Percentiles rank a stretch among this genome's conserved stretches.
Conservation (phyloP, 1,140 invertebrate species). For the Drosophila busckii region DNA sequence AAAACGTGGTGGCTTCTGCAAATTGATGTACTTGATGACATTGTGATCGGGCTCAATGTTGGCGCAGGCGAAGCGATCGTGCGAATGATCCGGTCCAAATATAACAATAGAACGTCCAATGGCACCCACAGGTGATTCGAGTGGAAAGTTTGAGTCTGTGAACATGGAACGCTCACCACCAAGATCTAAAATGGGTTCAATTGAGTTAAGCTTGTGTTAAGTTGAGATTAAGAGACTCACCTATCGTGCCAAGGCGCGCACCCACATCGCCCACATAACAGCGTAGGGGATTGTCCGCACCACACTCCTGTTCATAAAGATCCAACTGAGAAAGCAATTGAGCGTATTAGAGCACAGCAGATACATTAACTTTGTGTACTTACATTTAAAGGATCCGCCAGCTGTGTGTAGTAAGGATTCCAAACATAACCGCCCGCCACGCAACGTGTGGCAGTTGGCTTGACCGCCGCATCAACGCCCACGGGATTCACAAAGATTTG, state of each 20-base stretch:
- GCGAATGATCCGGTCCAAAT: slow-evolving; percentile 85
- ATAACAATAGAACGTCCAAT: slow-evolving; percentile 93
- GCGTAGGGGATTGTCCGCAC: slow-evolving; percentile 89
- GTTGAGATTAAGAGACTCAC: slow-evolving; percentile 49
- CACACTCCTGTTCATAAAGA: slow-evolving; percentile 92
- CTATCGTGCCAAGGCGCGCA: slow-evolving; percentile 89
- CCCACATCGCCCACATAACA: slow-evolving; percentile 97
- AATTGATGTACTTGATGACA: slow-evolving; percentile 93
- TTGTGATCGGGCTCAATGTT: slow-evolving; percentile 95
- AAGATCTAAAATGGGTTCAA: slow-evolving; percentile 80
- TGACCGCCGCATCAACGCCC: slow-evolving; percentile 93
- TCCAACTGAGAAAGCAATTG: slow-evolving; percentile 82
- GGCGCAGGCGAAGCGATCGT: slow-evolving; percentile 90
- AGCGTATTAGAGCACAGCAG: neutral
- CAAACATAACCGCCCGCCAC: slow-evolving; percentile 93
- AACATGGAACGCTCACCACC: slow-evolving; percentile 88
- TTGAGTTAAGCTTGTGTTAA: neutral
- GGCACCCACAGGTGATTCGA: slow-evolving; percentile 87
- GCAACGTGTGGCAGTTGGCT: slow-evolving; percentile 88
- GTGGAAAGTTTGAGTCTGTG: slow-evolving; percentile 92
- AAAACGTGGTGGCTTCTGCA: slow-evolving; percentile 91
- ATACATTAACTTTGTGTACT: slow-evolving; percentile 28
- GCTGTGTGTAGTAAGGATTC: slow-evolving; percentile 95
- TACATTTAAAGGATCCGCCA: slow-evolving; percentile 93
- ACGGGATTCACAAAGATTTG: slow-evolving; percentile 95